Base-by-base conservation (phyloP, 2,797 vertebrate species). In the Acanthis flammea region DNA sequence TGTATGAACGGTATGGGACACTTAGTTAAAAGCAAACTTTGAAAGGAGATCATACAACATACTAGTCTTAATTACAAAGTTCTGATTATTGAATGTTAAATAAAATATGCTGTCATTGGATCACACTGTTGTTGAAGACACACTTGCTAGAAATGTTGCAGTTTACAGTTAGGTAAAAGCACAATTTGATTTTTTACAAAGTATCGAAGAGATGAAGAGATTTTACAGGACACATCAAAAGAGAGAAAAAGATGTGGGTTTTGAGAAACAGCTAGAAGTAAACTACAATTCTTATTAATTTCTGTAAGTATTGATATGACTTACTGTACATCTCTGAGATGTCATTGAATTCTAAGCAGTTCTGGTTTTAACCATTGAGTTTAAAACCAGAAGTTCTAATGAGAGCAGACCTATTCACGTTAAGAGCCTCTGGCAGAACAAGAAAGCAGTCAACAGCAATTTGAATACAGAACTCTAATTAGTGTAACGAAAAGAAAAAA, bases 391-490 rank as follows among this genome's bases (percentile, higher is more conserved):
- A 82, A 35, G 61, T 17, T 76, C 54, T 47, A 85, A 21, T 30
- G 48, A 91, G 28, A 70, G 66, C 58, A 65, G 42, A 91, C 76
- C 74, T 65, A 87, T 61, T 94, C 66, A 86, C 9, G 54, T 55
- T 61, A 78, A 85, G 15, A 92, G 66, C 73, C 90, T 92, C 86
- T 65, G 70, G 94, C 50, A 58, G 67, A 89, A 85, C 22, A 87
- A 92, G 84, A 44, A 50, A 23, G 74, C 60, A 91, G 92, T 48
- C 83, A 94, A 90, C 70, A 91, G 88, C 76, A 90, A 82, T 79
- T 84, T 77, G 48, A 90, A 45, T 62, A 61, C 50, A 92, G 76
- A 44, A 88, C 90, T 95, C 93, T 94, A 95, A 95, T 94, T 94
- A 96, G 74, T 31, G 60, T 86, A 95, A 94, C 33, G 68, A 76